A percentile compares a stretch with the other conserved stretches of the same genome.
phyloP scores from a whole-genome alignment of 2,797 vertebrate species.

The Zonotrichia albicollis region DNA sequence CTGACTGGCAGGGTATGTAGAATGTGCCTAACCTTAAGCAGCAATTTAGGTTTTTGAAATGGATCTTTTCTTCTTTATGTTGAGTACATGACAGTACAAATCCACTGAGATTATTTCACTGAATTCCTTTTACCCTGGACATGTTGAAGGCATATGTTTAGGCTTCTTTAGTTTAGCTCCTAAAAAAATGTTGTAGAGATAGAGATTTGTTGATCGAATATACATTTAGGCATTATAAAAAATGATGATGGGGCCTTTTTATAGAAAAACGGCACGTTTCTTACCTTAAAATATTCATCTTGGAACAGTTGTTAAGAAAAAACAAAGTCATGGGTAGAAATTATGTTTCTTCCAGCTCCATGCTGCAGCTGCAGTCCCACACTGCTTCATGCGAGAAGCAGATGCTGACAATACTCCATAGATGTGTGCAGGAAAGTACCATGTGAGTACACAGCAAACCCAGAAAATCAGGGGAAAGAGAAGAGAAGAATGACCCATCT shows the following conservation, averaged over 20 bases:
- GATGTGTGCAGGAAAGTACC: not conserved
- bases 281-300: not conserved
- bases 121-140: not conserved
- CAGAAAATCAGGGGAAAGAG: not conserved
- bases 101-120: not conserved
- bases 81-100: not conserved
- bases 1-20: not conserved
- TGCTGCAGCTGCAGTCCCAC: not conserved
- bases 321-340: not conserved
- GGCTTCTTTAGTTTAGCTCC: not conserved
- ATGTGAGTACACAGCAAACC: not conserved
- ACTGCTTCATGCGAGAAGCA: not conserved
- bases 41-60: not conserved
- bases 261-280: not conserved
- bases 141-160: not conserved
- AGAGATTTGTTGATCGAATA: not conserved
- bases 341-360: accelerated
- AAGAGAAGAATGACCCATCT: not conserved
- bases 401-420: not conserved
- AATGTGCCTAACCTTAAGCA: not conserved
- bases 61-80: not conserved
- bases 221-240: not conserved
- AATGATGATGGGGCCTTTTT: not conserved
- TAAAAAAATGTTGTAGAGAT: not conserved
- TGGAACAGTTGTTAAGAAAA: not conserved